Base-by-base conservation (phyloP, 1,140 invertebrate genomes). In the Bombyx mandarina region DNA sequence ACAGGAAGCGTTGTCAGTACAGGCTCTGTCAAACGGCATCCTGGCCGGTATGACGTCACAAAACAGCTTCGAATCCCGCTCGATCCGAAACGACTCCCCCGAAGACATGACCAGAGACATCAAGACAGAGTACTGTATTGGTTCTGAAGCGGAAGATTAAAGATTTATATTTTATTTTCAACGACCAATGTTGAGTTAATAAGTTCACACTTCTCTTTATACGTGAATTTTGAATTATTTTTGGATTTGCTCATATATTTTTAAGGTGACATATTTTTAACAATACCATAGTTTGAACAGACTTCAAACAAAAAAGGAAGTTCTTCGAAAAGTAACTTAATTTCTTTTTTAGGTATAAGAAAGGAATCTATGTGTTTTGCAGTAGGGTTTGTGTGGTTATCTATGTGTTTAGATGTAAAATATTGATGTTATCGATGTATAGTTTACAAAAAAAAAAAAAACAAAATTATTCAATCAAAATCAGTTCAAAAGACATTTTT, bases 11-110 rank as follows among this genome's bases (percentile, higher is more conserved):
- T 54, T 86, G 42, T 86, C 82, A 0, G 81, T 86, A 10, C 83
- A 86, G 55, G 82, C 83, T 7, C 68, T 86, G 52, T 86, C 83
- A 0, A 86, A 86, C 63, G 82, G 83, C 7, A 86, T 86, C 54
- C 52, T 86, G 42, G 79, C 83, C 1, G 79, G 79, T 48, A 85
- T 86, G 79, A 70, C 81, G 1, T 75, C 81, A 5, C 83, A 82
- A 61, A 81, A 80, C 55, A 66, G 68, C 4, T 84, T 71, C 59
- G 73, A 70, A 0, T 74, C 78, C 0, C 69, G 81, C 8, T 63
- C 69, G 67, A 49, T 82, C 42, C 63, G 77, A 52, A 81, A 83
- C 58, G 79, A 86, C 56, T 84, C 79, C 10, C 82, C 78, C 0
- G 79, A 79, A 35, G 78, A 84, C 44, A 71, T 86, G 66, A 73